These are phyloP conservation scores for Sebastes iracundus DNA, from an alignment of 2,797 vertebrate genomes.

Conservation along the genomic window DNA sequence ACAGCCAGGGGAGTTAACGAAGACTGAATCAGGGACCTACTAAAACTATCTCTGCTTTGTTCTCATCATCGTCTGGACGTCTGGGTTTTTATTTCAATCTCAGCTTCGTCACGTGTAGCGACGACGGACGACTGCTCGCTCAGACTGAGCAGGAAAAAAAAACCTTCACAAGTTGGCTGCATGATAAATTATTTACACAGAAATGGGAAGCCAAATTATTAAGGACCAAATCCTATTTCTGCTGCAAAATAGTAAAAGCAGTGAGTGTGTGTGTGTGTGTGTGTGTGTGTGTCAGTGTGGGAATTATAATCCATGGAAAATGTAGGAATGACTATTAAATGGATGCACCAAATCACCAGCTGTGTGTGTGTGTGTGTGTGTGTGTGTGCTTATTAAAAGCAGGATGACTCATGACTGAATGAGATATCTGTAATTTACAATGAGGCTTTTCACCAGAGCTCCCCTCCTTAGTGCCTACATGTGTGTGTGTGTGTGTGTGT, in stretches of 20 bases:
- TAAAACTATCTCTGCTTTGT: neutral
- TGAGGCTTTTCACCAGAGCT: slow-evolving; percentile 31
- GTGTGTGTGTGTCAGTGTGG: neutral
- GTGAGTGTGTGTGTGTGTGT: neutral
- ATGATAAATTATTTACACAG: neutral
- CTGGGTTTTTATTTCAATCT: neutral
- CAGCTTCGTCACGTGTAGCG: neutral
- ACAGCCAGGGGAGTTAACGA: neutral
- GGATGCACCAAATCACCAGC: slow-evolving; percentile 28
- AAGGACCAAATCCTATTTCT: slow-evolving; percentile 33
- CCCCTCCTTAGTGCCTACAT: neutral
- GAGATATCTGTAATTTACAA: slow-evolving; percentile 52
- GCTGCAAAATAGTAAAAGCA: slow-evolving; percentile 8
- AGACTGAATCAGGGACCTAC: neutral
- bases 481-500: slow-evolving; percentile 2
- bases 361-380: neutral
- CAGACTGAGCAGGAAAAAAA: slow-evolving; percentile 1
- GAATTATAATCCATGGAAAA: slow-evolving; percentile 26
- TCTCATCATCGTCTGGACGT: neutral
- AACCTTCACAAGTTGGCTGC: slow-evolving; percentile 1
- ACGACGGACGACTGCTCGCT: neutral
- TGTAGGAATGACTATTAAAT: slow-evolving; percentile 15
- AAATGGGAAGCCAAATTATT: neutral
- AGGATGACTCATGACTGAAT: slow-evolving; percentile 50
- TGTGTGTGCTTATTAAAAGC: neutral